These are phyloP conservation scores for Koerneria pararmatus DNA, from an alignment of 2,888 invertebrate species.

Conservation along the genomic window DNA sequence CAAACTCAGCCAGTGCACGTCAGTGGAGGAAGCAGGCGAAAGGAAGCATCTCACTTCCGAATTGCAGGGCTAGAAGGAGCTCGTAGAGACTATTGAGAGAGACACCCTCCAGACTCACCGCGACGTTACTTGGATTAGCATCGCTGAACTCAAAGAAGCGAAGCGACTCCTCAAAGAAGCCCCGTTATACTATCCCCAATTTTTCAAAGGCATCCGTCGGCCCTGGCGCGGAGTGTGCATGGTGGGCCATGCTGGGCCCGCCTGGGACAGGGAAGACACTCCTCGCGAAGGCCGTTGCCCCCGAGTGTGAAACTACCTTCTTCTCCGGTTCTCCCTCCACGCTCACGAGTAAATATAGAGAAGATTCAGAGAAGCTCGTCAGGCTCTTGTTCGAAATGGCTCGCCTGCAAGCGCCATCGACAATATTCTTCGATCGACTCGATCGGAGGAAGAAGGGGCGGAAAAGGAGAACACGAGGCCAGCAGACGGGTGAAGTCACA, in stretches of 20 bases:
- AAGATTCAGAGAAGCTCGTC: slow-evolving; percentile 98
- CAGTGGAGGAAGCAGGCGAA: no score
- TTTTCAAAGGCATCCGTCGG: slow-evolving; percentile 72
- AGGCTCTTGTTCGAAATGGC: slow-evolving; percentile 96
- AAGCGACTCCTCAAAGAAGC: slow-evolving; percentile 84
- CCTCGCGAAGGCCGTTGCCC: slow-evolving; percentile 63
- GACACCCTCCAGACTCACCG: slow-evolving; percentile 96
- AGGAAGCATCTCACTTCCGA: no score
- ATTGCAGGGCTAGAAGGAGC: no score
- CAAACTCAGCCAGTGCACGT: no score
- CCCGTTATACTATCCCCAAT: no score
- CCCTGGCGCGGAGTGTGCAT: slow-evolving; percentile 80
- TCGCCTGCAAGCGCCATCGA: slow-evolving; percentile 93
- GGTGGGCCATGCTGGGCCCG: no score
- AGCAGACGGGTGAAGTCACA: slow-evolving; percentile 92
- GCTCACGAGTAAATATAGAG: slow-evolving; percentile 93
- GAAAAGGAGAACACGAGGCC: slow-evolving; percentile 94
- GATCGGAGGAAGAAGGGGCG: slow-evolving; percentile 72
- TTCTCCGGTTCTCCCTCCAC: slow-evolving; percentile 87
- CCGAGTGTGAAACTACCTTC: slow-evolving; percentile 65
- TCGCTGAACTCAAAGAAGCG: slow-evolving; percentile 63
- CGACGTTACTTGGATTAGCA: slow-evolving; percentile 64
- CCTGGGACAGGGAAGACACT: slow-evolving; percentile 66
- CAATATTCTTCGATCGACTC: slow-evolving; percentile 97
- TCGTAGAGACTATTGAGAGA: slow-evolving; percentile 87